Evolutionary conservation across 2,797 vertebrate genomes (phyloP), one percentile per base, ranked within the genome.

Genomic region (Sebastiscus tertius): DNA sequence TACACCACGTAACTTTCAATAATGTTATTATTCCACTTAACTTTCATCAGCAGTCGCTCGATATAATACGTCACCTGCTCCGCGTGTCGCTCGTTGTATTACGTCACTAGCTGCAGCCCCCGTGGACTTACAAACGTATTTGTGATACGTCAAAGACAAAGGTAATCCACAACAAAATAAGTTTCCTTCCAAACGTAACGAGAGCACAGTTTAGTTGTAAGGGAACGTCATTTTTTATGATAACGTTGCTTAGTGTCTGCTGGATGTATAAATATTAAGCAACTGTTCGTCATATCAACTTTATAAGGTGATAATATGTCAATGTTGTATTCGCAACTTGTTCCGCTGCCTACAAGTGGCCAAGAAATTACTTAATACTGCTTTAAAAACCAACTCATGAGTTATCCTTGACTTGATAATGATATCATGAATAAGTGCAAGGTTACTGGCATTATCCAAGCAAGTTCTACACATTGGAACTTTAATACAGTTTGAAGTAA

Each of bases 401-500:
- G 33, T 59, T 55, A 58, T 24, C 54, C 54, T 76, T 59, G 22
- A 65, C 18, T 62, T 62, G 31, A 74, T 13, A 18, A 60, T 29
- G 39, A 72, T 59, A 33, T 56, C 39, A 54, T 65, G 39, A 24
- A 46, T 46, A 65, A 77, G 71, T 22, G 2, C 49, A 58, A 69
- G 33, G 22, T 65, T 65, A 60, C 31, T 55, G 58, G 18, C 18
- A 7, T 29, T n/a, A 66, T 70, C 8, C 8, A 26, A 55, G 42
- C 46, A 67, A 33, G 31, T 56, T 69, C 5, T 52, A 3, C 18
- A 64, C 18, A 64, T 18, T 83, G 58, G 54, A 83, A 61, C 70
- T 83, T 82, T 75, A 79, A 79, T 72, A 39, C 11, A 39, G 33
- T 70, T 22, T 39, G 59, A 27, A 66, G 34, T 52, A 77, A 83